Base-by-base conservation (phyloP, 2,888 invertebrate species). In the Stenurella melanura region DNA sequence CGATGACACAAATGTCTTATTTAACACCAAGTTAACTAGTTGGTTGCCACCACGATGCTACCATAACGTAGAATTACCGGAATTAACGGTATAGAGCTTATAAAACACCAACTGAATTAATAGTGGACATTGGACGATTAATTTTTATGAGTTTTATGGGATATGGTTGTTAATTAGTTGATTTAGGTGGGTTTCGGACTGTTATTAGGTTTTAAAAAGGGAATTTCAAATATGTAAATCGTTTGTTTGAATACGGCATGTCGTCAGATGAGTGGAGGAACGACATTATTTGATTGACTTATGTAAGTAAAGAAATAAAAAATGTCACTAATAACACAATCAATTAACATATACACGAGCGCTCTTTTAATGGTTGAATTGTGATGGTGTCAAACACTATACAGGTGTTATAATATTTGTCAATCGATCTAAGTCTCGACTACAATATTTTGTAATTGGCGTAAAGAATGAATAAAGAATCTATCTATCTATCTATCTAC, bases 1-100 rank as follows among this genome's bases (percentile, higher is more conserved):
- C 79, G 82, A 80, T 81, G 82, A 82, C 82, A 81, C 81, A 81
- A 83, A 83, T 81, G 82, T 82, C 83, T 83, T 83, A 82, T 83
- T 83, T 83, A 83, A 79, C 81, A 78, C 81, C 75, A 70, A 76
- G 81, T 79, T 80, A 80, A 78, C 78, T 79, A 79, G 79, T 72
- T 75, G 79, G 66, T 76, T 42, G 75, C 79, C 77, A 74, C 79
- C 77, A 71, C 75, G 79, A 72, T 66, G 77, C 77, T 67, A 77
- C 77, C 67, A 75, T 73, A 74, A 77, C 75, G 68, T 71, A 75
- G 74, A 73, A 79, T 79, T 77, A 77, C 77, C 75, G 79, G 79
- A 79, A 76, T 79, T 79, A 79, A 79, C 79, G 79, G 79, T 77
- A 77, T 70, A 66, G 57, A 63, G 63, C 76, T 68, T 74, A 78